Base-by-base conservation (phyloP, 2,113 vertebrate species). In the Ploceus nigricollis region DNA sequence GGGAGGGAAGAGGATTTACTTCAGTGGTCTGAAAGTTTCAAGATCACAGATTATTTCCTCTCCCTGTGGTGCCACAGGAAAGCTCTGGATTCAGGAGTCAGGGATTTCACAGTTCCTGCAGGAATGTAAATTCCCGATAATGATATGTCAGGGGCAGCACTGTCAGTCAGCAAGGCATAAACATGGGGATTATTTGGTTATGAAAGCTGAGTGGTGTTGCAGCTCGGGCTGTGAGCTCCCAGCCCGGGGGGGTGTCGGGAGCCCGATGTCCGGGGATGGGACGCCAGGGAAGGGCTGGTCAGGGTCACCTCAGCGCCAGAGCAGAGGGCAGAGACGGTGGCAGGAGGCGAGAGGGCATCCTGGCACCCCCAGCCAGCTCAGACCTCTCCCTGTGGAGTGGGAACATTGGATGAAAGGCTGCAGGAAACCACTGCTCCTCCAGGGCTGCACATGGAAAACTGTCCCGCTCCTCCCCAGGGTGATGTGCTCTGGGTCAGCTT, bases 81-180 rank as follows among this genome's bases (percentile, higher is more conserved):
- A 96, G 82, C 94, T 94, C 93, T 77, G 91, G 85, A 91, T 91
- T 90, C 11, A 6, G 82, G 73, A 78, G 51, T 33, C 2, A 4
- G 80, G 90, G 84, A 92, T 95, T 96, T 95, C 1, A 0, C 77
- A 87, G 93, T 11, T 97, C 53, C 87, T 83, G 61, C 77, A 97
- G 95, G 96, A 96, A 97, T 96, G 94, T 96, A 80, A 95, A 91
- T 96, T 95, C 94, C 93, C 2, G 60, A 89, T 96, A 96, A 96
- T 91, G 96, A 87, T 18, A 96, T 71, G 91, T 76, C 77, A 40
- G 96, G 89, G 91, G 95, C 92, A 95, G 92, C 6, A 31, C 88
- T 80, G 76, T 89, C 94, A 76, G 80, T 94, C 69, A 56, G 79
- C 7, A n/a, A 92, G 90, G 68, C 54, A 91, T 79, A 96, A 97